Evolutionary conservation across 1,140 invertebrate species (phyloP), one percentile per base, ranked within the genome.

Genomic region (Hestina assimilis): DNA sequence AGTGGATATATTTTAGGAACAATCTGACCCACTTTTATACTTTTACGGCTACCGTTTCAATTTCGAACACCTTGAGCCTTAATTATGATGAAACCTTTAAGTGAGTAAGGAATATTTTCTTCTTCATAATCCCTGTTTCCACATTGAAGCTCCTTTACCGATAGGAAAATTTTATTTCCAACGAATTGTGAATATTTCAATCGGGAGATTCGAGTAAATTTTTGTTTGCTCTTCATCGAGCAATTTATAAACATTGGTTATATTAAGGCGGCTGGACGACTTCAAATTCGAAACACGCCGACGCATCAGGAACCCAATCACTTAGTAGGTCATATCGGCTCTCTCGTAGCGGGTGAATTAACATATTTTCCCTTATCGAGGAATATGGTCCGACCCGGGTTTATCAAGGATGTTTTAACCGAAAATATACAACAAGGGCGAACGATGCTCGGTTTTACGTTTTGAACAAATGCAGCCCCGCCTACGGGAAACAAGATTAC

Each of bases 311-410:
- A 83, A 83, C 63, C 83, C 83, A 88, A 88, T 88, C 85, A 88
- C 82, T 88, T 86, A 88, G 81, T 82, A 76, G 82, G 78, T 79
- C 74, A 85, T 82, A 84, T 79, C 74, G 71, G 70, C 57, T 79
- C 72, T 76, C 58, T 70, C 67, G 59, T 61, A 67, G 59, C 45
- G 63, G 50, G 63, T 63, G 66, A 81, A 88, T 87, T 86, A 86
- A 85, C 85, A 88, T 87, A 86, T 83, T 86, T 86, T 85, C 74
- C 70, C 68, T 85, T 86, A 88, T 88, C 85, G 70, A 60, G 63
- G 69, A 77, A 75, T 81, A 79, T 78, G 72, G 72, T 68, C 69
- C 69, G 69, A 73, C 66, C 67, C 69, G 66, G 56, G 57, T 74
- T 82, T 83, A 87, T 87, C 79, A 74, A 78, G 71, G 71, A 76